Conservation (phyloP, 2,797 vertebrate genomes). For the Coilia nasus region DNA sequence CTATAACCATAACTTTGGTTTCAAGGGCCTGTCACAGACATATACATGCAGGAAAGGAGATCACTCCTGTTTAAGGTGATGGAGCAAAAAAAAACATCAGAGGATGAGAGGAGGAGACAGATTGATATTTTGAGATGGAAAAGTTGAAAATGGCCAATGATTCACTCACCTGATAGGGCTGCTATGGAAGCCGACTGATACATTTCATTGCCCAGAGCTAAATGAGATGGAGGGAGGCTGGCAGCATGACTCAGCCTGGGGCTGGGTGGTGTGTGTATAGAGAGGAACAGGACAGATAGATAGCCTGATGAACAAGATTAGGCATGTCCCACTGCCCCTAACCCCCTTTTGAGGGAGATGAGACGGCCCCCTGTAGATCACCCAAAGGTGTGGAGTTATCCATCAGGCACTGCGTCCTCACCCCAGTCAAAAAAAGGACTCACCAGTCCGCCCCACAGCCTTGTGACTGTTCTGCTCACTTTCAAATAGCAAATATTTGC, state of each 20-base stretch:
- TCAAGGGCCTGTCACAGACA: not conserved
- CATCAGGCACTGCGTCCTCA: not conserved
- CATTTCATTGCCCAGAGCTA: not conserved
- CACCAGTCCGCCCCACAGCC: not conserved
- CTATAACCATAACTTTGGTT: not conserved
- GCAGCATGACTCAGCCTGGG: not conserved
- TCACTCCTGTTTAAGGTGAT: not conserved
- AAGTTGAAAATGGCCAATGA: slow-evolving; percentile 5
- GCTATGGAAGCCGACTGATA: not conserved
- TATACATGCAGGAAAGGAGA: slow-evolving; percentile 1
- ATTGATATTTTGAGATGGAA: not conserved
- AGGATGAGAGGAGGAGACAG: not conserved
- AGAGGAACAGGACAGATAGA: not conserved
- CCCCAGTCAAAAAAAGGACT: not conserved
- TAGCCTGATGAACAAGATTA: slow-evolving; percentile 20
- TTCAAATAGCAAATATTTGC: slow-evolving; percentile 10
- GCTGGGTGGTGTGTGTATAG: not conserved
- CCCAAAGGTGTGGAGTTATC: not conserved
- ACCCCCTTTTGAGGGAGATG: not conserved
- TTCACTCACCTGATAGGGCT: not conserved
- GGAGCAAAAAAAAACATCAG: not conserved
- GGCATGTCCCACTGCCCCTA: not conserved
- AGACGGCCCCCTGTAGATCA: not conserved
- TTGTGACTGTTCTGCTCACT: not conserved
- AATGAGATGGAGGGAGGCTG: not conserved